A percentile compares a stretch with the other conserved stretches of the same genome.
Evolutionary conservation across 2,797 vertebrate species (phyloP).

Genomic region (Lacerta viridis): DNA sequence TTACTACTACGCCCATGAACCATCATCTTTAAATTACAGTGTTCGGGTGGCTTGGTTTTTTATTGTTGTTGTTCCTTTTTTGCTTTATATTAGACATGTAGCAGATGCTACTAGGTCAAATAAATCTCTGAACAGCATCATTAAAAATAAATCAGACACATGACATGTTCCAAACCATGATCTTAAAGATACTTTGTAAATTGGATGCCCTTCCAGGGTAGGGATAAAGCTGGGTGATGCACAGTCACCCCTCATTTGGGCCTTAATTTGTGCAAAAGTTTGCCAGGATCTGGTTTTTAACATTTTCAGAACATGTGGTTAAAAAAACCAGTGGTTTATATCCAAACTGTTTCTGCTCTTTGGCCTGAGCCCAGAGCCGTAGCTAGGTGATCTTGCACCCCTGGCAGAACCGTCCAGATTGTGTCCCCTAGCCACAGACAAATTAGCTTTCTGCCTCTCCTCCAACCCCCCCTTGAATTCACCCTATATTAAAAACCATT

Average conservation of each 20-base stretch:
- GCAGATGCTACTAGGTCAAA: conserved; percentile 67
- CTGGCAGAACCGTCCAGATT: too few relatives aligned
- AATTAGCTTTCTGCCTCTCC: too few relatives aligned
- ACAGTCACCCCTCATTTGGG: neutral
- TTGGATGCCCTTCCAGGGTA: conserved; percentile 1
- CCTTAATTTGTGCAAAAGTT: neutral
- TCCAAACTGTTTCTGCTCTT: too few relatives aligned
- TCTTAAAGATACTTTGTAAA: conserved; percentile 24
- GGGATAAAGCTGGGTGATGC: neutral
- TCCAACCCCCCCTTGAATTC: too few relatives aligned
- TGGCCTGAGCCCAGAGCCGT: too few relatives aligned
- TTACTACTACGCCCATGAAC: conserved; percentile 68
- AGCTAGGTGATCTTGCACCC: too few relatives aligned
- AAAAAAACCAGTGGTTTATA: too few relatives aligned
- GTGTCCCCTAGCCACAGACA: too few relatives aligned
- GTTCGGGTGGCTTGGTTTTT: conserved; percentile 49
- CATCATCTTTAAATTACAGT: conserved; percentile 68
- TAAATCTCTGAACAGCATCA: conserved; percentile 50
- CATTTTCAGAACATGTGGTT: too few relatives aligned
- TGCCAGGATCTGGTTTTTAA: neutral
- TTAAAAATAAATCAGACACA: conserved; percentile 42
- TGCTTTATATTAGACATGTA: conserved; percentile 51
- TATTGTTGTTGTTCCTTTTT: conserved; percentile 19
- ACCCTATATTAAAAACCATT: too few relatives aligned
- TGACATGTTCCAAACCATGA: neutral